Conservation (phyloP, 2,797 vertebrate species). For the Manis crassicaudata region DNA sequence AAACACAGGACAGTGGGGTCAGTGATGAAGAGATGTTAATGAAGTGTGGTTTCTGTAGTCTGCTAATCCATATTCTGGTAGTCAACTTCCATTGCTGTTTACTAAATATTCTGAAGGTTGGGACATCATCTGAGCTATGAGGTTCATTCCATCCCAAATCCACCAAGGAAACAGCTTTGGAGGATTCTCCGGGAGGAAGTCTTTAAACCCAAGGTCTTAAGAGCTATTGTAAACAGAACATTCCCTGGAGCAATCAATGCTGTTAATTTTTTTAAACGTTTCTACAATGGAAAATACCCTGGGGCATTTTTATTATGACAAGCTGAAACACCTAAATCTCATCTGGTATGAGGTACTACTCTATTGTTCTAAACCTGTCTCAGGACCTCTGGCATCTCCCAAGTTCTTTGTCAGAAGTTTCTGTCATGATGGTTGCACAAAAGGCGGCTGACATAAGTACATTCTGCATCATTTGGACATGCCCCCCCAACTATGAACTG, state of each 20-base stretch:
- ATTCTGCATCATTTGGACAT: neutral
- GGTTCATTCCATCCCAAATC: neutral
- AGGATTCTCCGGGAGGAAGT: neutral
- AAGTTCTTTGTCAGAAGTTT: neutral
- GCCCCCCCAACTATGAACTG: neutral
- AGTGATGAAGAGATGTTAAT: neutral
- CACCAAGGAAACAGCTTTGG: neutral
- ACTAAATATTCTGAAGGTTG: neutral
- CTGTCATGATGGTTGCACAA: neutral
- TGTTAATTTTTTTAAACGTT: constrained; percentile 22
- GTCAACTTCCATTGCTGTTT: neutral
- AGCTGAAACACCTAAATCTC: neutral
- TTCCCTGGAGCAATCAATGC: constrained; percentile 21
- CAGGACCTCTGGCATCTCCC: neutral
- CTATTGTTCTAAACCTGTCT: neutral
- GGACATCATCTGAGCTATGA: neutral
- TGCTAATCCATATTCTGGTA: neutral
- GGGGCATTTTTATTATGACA: neutral
- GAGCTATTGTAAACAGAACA: neutral
- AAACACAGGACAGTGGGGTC: neutral
- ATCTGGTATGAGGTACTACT: neutral
- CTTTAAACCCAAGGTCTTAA: constrained; percentile 10
- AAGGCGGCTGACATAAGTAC: neutral
- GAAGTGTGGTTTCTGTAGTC: neutral
- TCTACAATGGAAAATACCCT: neutral